Percentiles rank a stretch among this genome's conserved stretches.
Evolutionary conservation across 2,797 vertebrate genomes (phyloP).

Genomic region (Takifugu ocellatus): DNA sequence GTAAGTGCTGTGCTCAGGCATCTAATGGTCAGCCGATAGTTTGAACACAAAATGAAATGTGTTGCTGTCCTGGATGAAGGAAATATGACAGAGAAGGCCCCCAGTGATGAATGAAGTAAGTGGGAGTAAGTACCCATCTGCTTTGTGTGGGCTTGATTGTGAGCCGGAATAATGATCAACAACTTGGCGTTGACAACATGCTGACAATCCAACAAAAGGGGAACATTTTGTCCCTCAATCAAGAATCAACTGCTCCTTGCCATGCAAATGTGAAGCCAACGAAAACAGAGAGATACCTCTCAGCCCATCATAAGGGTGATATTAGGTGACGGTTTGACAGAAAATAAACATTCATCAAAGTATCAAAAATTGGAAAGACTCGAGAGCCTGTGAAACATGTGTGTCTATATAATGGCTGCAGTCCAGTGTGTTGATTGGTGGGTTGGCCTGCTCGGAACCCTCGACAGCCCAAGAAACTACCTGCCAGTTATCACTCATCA

Average conservation of each 20-base stretch:
- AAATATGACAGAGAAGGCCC: slow-evolving; percentile 31
- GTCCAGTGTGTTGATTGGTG: slow-evolving; percentile 73
- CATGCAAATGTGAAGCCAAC: slow-evolving; percentile 29
- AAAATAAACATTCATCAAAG: slow-evolving; percentile 73
- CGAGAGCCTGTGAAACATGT: slow-evolving; percentile 71
- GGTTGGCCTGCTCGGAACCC: slow-evolving; percentile 69
- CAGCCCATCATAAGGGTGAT: slow-evolving; percentile 61
- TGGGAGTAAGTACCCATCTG: background rate
- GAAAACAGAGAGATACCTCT: slow-evolving; percentile 46
- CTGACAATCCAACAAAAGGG: slow-evolving; percentile 38
- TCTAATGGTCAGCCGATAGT: slow-evolving; percentile 49
- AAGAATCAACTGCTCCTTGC: slow-evolving; percentile 43
- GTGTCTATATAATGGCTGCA: slow-evolving; percentile 61
- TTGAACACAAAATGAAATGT: slow-evolving; percentile 33
- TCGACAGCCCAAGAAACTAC: slow-evolving; percentile 71
- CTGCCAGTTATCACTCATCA: slow-evolving; percentile 77
- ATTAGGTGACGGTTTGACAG: slow-evolving; percentile 71
- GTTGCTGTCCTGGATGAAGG: slow-evolving; percentile 27
- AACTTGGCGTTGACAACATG: slow-evolving; percentile 30
- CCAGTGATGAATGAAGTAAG: slow-evolving; percentile 7
- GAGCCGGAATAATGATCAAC: slow-evolving; percentile 40
- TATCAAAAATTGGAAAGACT: slow-evolving; percentile 67
- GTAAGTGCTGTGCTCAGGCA: slow-evolving; percentile 38
- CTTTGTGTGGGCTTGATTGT: slow-evolving; percentile 10
- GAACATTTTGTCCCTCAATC: slow-evolving; percentile 47